Evolutionary conservation across 2,888 invertebrate genomes (phyloP).

Genomic region (Drosophila diplacantha): DNA sequence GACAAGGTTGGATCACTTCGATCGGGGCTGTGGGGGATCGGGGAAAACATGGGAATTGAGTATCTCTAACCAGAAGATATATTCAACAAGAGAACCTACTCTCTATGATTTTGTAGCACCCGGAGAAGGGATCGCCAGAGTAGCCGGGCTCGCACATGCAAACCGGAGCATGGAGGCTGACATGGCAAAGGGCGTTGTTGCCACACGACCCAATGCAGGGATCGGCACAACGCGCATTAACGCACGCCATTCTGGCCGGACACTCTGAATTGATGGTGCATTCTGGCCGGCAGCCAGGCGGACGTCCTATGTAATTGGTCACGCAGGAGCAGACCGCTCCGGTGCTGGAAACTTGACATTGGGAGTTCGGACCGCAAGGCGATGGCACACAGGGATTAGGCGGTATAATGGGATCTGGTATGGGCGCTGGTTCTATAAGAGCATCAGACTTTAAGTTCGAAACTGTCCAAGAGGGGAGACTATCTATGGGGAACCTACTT

Average conservation of each 20-base stretch:
- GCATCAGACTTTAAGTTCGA: conserved; percentile 2
- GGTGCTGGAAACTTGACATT: conserved; percentile 79
- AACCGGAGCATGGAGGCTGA: conserved; percentile 79
- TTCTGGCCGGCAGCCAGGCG: conserved; percentile 83
- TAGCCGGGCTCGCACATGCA: conserved; percentile 80
- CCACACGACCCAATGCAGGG: conserved; percentile 85
- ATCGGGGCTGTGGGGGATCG: conserved; percentile 75
- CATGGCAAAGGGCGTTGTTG: conserved; percentile 82
- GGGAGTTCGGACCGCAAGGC: conserved; percentile 83
- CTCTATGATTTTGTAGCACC: conserved; percentile 78
- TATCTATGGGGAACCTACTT: conserved; percentile 69
- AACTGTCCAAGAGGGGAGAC: neutral
- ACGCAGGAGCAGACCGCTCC: conserved; percentile 82
- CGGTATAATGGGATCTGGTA: conserved; percentile 67
- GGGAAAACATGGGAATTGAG: conserved; percentile 20
- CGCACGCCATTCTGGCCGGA: conserved; percentile 79
- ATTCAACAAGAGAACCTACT: conserved; percentile 77
- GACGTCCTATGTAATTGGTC: conserved; percentile 81
- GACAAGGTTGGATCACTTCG: conserved; percentile 80
- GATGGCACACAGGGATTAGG: conserved; percentile 81
- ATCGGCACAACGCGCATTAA: conserved; percentile 79
- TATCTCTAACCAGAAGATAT: neutral
- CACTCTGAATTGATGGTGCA: conserved; percentile 81
- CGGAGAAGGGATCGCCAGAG: conserved; percentile 82
- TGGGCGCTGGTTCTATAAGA: conserved; percentile 62